Evolutionary conservation across 2,113 vertebrate species (phyloP).

Genomic region (Boulengeromyrus knoepffleri): DNA sequence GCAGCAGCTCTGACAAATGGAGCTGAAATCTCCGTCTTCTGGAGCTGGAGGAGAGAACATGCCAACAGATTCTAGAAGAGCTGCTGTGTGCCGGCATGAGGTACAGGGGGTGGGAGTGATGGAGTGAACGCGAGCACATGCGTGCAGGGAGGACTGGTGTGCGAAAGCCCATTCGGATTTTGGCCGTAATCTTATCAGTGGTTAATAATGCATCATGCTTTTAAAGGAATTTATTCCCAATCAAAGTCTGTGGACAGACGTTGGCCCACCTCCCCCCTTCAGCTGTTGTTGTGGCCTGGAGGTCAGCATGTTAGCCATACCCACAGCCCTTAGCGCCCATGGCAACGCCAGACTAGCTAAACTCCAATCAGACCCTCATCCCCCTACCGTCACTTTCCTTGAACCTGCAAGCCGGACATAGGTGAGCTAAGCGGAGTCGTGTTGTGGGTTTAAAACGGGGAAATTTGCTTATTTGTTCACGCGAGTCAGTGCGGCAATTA

Average conservation of each 20-base stretch:
- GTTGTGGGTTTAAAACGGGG: background rate
- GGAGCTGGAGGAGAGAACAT: background rate
- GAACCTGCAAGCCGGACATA: background rate
- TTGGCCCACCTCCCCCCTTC: background rate
- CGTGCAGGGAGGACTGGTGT: slow-evolving; percentile 2
- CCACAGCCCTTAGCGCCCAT: background rate
- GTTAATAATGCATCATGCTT: slow-evolving; percentile 51
- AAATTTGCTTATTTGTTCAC: background rate
- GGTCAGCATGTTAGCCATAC: background rate
- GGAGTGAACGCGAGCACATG: slow-evolving; percentile 12
- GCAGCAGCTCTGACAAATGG: slow-evolving; percentile 1
- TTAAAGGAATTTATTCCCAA: slow-evolving; percentile 40
- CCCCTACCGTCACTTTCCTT: background rate
- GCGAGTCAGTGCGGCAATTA: background rate
- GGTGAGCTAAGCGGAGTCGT: background rate
- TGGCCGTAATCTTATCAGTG: slow-evolving; percentile 24
- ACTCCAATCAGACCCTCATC: background rate
- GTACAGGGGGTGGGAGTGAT: background rate
- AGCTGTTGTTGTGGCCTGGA: background rate
- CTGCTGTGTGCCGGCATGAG: background rate
- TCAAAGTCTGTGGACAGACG: slow-evolving; percentile 21
- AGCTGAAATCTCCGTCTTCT: background rate
- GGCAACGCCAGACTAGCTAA: background rate
- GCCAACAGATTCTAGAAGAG: background rate
- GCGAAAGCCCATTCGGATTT: slow-evolving; percentile 27